Base-by-base conservation (phyloP, 2,113 vertebrate genomes). In the Ahaetulla prasina region DNA sequence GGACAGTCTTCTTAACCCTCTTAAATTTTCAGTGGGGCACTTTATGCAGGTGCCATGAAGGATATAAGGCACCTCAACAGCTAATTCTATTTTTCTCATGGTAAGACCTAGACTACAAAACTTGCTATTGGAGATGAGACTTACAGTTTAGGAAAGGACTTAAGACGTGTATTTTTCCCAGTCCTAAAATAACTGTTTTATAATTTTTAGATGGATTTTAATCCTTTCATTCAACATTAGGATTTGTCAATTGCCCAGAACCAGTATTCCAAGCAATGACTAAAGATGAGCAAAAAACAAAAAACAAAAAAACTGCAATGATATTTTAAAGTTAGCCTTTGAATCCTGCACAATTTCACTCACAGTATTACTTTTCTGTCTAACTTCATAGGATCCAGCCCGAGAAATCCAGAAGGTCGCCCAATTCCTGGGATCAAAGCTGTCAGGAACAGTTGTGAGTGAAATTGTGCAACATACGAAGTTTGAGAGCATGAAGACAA, bases 401-500 rank as follows among this genome's bases (percentile, higher is more conserved):
- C 96, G 95, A n/a, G 98, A 98, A 91, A 96, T 98, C 57, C 94
- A 95, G 89, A 97, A 97, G 63, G 97, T 98, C 57, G 97, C 97
- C 96, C 95, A 35, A 52, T 98, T 98, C 94, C 93, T 98, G 93
- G 98, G 97, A 63, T 23, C 97, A 95, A 97, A 97, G 0, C 52
- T 98, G 12, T 93, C 97, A 35, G 96, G 98, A 45, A 96, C 97
- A 18, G 95, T 97, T 93, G 96, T 98, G 94, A 92, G 92, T 89
- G 94, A 85, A 20, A 97, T 98, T 23, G 97, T 97, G 80, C 93
- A 98, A 92, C 97, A 97, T 92, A 98, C 98, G 0, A 96, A 97
- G 9, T 98, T 98, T 89, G 95, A 98, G 84, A 97, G 85, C 35
- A 98, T 98, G 98, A 98, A 98, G 93, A 96, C 97, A 11, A 98